Evolutionary conservation across 2,797 vertebrate genomes (phyloP).

Genomic region (Rhinophrynus dorsalis): DNA sequence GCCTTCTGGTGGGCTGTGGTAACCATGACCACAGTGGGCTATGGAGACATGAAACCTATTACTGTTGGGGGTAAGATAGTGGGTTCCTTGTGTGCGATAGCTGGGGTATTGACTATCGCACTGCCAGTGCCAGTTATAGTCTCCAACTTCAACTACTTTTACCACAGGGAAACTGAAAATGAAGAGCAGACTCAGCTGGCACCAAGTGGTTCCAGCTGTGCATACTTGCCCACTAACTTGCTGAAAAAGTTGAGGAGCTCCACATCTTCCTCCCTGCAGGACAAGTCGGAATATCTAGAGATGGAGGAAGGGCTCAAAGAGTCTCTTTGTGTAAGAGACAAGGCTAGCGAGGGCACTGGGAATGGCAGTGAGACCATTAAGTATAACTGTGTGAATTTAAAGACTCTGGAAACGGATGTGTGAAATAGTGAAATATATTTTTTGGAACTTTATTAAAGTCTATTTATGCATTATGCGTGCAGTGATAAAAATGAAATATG

Average conservation of each 20-base stretch:
- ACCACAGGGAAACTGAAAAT: constrained; percentile 96
- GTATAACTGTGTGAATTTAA: constrained; percentile 89
- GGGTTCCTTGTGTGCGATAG: constrained; percentile 96
- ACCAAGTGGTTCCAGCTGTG: constrained; percentile 78
- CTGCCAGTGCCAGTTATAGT: constrained; percentile 98
- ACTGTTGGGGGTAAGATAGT: constrained; percentile 98
- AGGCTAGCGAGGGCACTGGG: constrained; percentile 85
- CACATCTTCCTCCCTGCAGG: constrained; percentile 87
- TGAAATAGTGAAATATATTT: constrained; percentile 79
- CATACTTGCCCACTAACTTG: constrained; percentile 88
- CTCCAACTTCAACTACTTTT: constrained; percentile 99
- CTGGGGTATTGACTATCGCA: constrained; percentile 96
- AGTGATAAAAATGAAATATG: constrained; percentile 75
- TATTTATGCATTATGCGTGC: constrained; percentile 76
- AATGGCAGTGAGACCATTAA: constrained; percentile 87
- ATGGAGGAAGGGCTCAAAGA: constrained; percentile 98
- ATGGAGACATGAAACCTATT: constrained; percentile 98
- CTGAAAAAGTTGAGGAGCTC: constrained; percentile 90
- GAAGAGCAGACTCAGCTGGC: constrained; percentile 87
- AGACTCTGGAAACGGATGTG: constrained; percentile 97
- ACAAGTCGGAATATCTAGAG: constrained; percentile 97
- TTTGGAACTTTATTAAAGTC: constrained; percentile 59
- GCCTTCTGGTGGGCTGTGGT: constrained; percentile 99
- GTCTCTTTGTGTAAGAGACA: constrained; percentile 90
- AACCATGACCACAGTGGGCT: constrained; percentile 98